phyloP scores from a whole-genome alignment of 2,888 invertebrate species.

The Scaptomyza reducta region DNA sequence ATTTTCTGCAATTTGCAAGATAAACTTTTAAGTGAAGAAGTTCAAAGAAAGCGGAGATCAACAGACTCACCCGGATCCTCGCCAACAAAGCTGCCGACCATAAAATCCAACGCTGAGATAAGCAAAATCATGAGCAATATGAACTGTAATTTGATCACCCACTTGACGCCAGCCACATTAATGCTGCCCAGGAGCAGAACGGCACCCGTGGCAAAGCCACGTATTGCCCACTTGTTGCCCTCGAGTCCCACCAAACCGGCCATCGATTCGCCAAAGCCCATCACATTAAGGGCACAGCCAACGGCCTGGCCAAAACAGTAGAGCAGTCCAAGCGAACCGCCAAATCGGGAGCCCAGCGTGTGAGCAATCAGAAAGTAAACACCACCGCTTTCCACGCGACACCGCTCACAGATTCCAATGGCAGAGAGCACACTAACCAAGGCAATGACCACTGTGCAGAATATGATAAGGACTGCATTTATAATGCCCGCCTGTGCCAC shows the following conservation, averaged over 20 bases:
- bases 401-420: constrained; percentile 97
- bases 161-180: constrained; percentile 98
- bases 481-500: constrained; percentile 95
- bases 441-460: constrained; percentile 94
- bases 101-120: constrained; percentile 95
- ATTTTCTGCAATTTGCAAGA: constrained; percentile 85
- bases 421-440: constrained; percentile 96
- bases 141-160: constrained; percentile 98
- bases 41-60: background rate
- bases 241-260: constrained; percentile 91
- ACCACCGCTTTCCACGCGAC: constrained; percentile 98
- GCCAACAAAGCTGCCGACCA: constrained; percentile 95
- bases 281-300: constrained; percentile 97
- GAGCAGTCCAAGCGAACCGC: constrained; percentile 95
- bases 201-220: constrained; percentile 94
- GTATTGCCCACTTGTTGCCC: constrained; percentile 91
- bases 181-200: constrained; percentile 94
- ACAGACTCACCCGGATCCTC: constrained; percentile 87
- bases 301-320: constrained; percentile 99
- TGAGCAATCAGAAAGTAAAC: constrained; percentile 98
- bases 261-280: constrained; percentile 98
- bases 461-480: constrained; percentile 91
- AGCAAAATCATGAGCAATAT: constrained; percentile 92
- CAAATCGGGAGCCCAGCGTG: constrained; percentile 96
- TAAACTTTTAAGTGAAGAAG: background rate